Conservation (phyloP, 2,888 invertebrate genomes). For the Cosmorhoe ocellata region DNA sequence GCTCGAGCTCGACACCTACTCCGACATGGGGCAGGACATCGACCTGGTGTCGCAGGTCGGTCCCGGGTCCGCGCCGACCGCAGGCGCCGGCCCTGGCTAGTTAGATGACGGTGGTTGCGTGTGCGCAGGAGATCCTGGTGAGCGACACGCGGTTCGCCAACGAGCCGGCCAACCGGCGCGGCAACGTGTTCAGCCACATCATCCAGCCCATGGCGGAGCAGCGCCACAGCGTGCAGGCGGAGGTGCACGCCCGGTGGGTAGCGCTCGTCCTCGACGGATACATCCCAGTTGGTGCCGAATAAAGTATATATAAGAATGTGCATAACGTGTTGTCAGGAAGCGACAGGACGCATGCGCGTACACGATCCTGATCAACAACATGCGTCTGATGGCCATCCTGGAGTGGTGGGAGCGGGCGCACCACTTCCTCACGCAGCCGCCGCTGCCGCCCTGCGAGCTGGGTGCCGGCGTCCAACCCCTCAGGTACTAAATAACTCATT, state of each 20-base stretch:
- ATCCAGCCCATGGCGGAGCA: slow-evolving; percentile 88
- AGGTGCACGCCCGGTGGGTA: slow-evolving; percentile 87
- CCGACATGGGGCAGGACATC: slow-evolving; percentile 94
- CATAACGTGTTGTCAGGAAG: slow-evolving; percentile 66
- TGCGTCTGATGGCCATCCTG: slow-evolving; percentile 95
- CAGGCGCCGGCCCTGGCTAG: too few relatives aligned
- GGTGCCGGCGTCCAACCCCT: slow-evolving; percentile 23
- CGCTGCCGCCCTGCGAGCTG: slow-evolving; percentile 57
- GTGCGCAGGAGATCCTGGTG: slow-evolving; percentile 85
- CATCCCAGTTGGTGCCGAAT: too few relatives aligned
- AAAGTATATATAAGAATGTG: too few relatives aligned
- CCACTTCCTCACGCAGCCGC: slow-evolving; percentile 88
- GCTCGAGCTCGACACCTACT: slow-evolving; percentile 92
- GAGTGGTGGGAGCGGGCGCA: slow-evolving; percentile 95
- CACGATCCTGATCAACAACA: slow-evolving; percentile 95
- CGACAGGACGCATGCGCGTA: slow-evolving; percentile 87
- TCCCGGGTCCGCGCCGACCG: too few relatives aligned
- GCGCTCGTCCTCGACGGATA: too few relatives aligned
- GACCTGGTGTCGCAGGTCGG: slow-evolving; percentile 93
- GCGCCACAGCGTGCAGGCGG: slow-evolving; percentile 86
- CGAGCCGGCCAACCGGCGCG: slow-evolving; percentile 86
- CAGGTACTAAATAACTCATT: background rate
- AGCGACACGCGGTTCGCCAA: slow-evolving; percentile 88
- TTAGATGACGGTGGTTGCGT: background rate
- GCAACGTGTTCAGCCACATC: slow-evolving; percentile 94